Conservation (phyloP, 2,888 invertebrate genomes). For the Drosophila koepferae region DNA sequence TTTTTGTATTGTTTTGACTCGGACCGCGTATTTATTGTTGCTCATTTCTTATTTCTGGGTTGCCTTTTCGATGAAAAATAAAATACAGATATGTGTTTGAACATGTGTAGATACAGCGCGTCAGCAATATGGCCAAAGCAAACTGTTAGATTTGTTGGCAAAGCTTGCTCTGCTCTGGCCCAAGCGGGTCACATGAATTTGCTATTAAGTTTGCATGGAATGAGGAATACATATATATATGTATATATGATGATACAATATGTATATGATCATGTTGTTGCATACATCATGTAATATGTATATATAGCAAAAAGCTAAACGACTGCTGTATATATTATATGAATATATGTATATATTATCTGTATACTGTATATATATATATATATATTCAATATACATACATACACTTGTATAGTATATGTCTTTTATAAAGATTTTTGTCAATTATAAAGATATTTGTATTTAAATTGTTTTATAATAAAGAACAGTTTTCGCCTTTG, state of each 20-base stretch:
- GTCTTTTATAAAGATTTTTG: too few species aligned
- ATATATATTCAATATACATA: too few species aligned
- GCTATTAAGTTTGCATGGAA: background rate
- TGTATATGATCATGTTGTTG: background rate
- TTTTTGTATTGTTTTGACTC: slow-evolving; percentile 34
- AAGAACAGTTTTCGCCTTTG: too few species aligned
- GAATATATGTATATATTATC: too few species aligned
- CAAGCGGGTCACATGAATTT: slow-evolving; percentile 5
- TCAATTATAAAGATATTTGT: too few species aligned
- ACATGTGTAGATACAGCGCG: slow-evolving; percentile 13
- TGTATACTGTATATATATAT: too few species aligned
- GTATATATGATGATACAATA: background rate
- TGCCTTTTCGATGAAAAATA: slow-evolving; percentile 51
- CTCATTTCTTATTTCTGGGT: slow-evolving; percentile 54
- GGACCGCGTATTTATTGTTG: slow-evolving; percentile 42
- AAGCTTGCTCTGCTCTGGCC: slow-evolving; percentile 19
- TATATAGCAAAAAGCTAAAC: background rate
- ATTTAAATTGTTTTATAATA: too few species aligned
- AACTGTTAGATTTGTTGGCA: slow-evolving; percentile 25
- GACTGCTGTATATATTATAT: too few species aligned
- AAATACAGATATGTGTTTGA: slow-evolving; percentile 10
- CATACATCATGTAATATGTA: background rate
- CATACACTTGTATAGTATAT: too few species aligned
- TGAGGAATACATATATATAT: background rate
- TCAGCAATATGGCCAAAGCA: slow-evolving; percentile 39